phyloP scores from a whole-genome alignment of 2,113 vertebrate species.

The Ammodytes dubius region DNA sequence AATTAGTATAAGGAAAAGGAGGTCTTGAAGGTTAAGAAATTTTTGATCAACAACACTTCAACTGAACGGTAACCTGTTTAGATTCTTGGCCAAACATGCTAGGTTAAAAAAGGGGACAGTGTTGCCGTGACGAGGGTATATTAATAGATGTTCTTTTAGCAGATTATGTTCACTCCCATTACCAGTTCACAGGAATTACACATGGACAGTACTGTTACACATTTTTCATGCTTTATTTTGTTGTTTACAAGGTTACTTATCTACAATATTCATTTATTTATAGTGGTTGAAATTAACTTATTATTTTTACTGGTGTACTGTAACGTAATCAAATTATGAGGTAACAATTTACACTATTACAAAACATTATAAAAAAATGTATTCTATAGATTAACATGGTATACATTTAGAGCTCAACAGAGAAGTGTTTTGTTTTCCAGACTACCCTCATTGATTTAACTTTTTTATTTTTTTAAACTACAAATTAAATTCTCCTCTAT shows the following conservation, averaged over 20 bases:
- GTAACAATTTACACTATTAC: too few relatives aligned
- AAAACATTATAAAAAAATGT: too few relatives aligned
- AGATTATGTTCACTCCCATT: slow-evolving; percentile 29
- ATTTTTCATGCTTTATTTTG: not conserved
- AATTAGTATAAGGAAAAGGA: not conserved
- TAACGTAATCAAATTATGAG: too few relatives aligned
- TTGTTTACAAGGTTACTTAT: not conserved
- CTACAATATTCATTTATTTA: not conserved
- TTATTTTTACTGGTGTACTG: not conserved
- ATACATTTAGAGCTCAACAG: too few relatives aligned
- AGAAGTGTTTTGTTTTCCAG: too few relatives aligned
- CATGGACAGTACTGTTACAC: not conserved
- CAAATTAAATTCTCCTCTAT: too few relatives aligned
- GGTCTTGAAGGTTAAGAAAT: not conserved
- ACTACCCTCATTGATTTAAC: too few relatives aligned
- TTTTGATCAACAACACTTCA: not conserved
- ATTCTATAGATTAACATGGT: too few relatives aligned
- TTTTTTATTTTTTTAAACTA: too few relatives aligned
- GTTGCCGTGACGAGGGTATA: slow-evolving; percentile 44
- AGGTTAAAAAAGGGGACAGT: slow-evolving; percentile 11
- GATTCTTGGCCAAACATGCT: slow-evolving; percentile 14
- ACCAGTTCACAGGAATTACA: slow-evolving; percentile 2
- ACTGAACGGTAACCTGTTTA: slow-evolving; percentile 12
- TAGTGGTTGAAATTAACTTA: not conserved
- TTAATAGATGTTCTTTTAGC: slow-evolving; percentile 51